A percentile compares a stretch with the other conserved stretches of the same genome.
phyloP scores from a whole-genome alignment of 1,140 invertebrate species.

The Pinna nobilis region DNA sequence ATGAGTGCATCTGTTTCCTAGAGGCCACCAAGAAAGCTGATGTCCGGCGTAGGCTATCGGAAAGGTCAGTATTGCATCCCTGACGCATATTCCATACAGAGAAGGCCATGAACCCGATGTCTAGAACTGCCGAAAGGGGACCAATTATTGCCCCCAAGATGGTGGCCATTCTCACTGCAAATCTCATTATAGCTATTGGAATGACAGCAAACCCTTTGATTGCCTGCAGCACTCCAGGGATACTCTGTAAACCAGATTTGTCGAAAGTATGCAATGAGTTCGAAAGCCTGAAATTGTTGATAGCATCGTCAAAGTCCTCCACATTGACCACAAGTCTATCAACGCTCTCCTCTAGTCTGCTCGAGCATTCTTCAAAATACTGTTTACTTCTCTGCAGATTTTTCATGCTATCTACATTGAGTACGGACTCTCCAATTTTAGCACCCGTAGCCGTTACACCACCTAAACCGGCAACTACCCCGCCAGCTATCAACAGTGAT shows the following conservation, averaged over 20 bases:
- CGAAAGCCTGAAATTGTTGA: neutral
- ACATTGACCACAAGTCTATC: neutral
- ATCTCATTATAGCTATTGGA: constrained; percentile 12
- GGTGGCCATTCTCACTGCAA: constrained; percentile 10
- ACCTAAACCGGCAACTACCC: constrained; percentile 16
- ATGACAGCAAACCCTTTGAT: constrained; percentile 19
- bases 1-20: constrained; percentile 16
- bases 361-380: neutral
- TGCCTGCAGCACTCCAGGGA: neutral
- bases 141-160: constrained; percentile 14
- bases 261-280: neutral
- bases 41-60: constrained; percentile 24
- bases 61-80: constrained; percentile 4
- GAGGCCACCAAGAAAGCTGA: constrained; percentile 6
- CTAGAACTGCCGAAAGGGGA: constrained; percentile 18
- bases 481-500: constrained; percentile 16
- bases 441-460: constrained; percentile 15
- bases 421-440: constrained; percentile 14
- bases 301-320: neutral
- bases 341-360: neutral
- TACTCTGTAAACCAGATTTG: neutral
- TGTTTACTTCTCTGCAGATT: neutral
- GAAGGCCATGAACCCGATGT: constrained; percentile 8
- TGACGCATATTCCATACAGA: constrained; percentile 7
- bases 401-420: constrained; percentile 7